These are phyloP conservation scores for Oncorhynchus kisutch DNA, from an alignment of 2,113 vertebrate species.

Conservation along the genomic window DNA sequence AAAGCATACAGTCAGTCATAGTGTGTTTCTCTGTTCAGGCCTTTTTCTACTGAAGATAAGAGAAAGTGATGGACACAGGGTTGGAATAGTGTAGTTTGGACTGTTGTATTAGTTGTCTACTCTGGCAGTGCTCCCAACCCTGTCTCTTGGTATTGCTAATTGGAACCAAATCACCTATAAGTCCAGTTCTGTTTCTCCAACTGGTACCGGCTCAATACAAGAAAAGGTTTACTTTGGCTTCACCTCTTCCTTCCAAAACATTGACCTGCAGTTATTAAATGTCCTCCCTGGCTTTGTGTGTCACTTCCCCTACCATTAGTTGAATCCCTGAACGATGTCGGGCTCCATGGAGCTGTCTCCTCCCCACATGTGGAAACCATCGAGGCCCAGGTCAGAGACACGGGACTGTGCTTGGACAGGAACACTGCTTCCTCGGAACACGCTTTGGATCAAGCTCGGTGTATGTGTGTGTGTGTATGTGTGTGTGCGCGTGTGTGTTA, in stretches of 20 bases:
- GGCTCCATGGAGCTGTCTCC: conserved; percentile 16
- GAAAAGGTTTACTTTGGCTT: not conserved
- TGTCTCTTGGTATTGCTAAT: not conserved
- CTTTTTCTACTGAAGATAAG: not conserved
- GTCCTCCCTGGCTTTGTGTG: conserved; percentile 17
- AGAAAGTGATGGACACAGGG: not conserved
- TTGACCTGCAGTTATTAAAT: conserved; percentile 19
- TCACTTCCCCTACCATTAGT: conserved; percentile 3
- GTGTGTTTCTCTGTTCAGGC: too few species aligned
- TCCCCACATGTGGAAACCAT: conserved; percentile 32
- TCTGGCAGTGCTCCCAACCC: not conserved
- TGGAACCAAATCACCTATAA: not conserved
- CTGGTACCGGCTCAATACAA: too few species aligned
- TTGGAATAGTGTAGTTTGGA: not conserved
- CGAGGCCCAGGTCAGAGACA: not conserved
- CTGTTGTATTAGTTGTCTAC: not conserved
- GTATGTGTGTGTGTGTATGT: not conserved
- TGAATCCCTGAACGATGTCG: conserved; percentile 10
- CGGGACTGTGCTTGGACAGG: not conserved
- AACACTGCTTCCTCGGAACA: not conserved
- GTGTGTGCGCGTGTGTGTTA: not conserved
- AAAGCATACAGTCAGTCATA: not conserved
- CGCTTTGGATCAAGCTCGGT: not conserved
- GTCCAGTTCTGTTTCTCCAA: too few species aligned
- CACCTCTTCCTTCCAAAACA: not conserved